Percentiles rank a stretch among this genome's conserved stretches.
These are phyloP conservation scores for Dryococelus australis DNA, from an alignment of 2,888 invertebrate genomes.

Conservation along the genomic window DNA sequence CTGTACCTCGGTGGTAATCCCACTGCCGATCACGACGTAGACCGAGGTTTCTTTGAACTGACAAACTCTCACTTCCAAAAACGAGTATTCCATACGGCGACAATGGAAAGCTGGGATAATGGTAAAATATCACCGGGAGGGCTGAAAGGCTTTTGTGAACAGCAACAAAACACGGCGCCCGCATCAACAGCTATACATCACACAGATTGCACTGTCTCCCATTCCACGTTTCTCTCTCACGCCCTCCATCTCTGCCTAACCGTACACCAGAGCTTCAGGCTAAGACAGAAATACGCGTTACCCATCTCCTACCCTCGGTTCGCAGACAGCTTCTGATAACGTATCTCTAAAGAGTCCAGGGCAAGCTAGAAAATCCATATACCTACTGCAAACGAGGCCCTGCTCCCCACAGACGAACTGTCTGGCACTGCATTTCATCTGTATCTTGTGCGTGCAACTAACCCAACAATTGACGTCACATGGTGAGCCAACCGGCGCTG, in stretches of 20 bases:
- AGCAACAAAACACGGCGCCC: slow-evolving; percentile 16
- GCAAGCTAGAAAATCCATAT: neutral
- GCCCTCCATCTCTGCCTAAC: neutral
- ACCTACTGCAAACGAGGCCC: neutral
- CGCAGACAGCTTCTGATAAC: neutral
- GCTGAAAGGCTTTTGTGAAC: slow-evolving; percentile 1
- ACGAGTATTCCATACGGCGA: neutral
- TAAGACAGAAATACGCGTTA: neutral
- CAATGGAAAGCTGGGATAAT: neutral
- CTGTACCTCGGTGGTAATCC: neutral
- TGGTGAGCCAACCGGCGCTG: too few species aligned
- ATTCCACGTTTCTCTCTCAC: neutral
- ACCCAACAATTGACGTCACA: too few species aligned
- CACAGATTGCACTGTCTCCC: slow-evolving; percentile 10
- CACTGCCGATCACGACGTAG: neutral
- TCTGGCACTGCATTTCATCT: neutral
- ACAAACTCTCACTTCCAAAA: neutral
- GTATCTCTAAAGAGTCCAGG: neutral
- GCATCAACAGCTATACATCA: neutral
- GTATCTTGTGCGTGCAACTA: too few species aligned
- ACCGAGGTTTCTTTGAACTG: neutral
- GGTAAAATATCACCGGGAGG: neutral
- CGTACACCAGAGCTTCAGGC: neutral
- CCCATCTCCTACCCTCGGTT: neutral
- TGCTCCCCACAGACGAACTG: neutral